These are phyloP conservation scores for Acronicta psi DNA, from an alignment of 2,888 invertebrate species.

Conservation along the genomic window DNA sequence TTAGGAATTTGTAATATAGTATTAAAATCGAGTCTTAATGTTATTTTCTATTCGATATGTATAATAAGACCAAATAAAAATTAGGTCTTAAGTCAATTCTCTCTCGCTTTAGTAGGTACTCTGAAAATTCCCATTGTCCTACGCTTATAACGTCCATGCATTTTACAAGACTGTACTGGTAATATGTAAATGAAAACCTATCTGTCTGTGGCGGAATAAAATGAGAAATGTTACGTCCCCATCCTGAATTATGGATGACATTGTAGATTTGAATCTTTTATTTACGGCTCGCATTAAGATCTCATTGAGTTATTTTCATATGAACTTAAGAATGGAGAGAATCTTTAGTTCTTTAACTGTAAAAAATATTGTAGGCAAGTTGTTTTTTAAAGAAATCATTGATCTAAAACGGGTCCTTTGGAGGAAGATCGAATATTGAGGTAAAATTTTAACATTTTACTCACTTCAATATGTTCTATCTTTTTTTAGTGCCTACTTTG, in stretches of 20 bases:
- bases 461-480: too few species aligned
- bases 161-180: slow-evolving; percentile 6
- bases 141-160: not conserved
- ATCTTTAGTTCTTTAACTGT: not conserved
- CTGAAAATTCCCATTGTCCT: not conserved
- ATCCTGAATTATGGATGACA: slow-evolving; percentile 23
- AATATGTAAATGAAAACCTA: slow-evolving; percentile 36
- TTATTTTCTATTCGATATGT: not conserved
- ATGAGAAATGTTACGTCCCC: slow-evolving; percentile 13
- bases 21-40: not conserved
- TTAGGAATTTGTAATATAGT: too few species aligned
- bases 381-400: too few species aligned
- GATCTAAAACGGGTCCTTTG: too few species aligned
- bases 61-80: not conserved
- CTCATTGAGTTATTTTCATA: slow-evolving; percentile 13
- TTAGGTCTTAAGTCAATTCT: not conserved
- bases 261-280: slow-evolving; percentile 19
- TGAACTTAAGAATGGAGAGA: not conserved
- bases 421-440: too few species aligned
- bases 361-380: not conserved
- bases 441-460: too few species aligned
- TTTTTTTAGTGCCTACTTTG: too few species aligned
- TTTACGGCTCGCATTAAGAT: slow-evolving; percentile 15
- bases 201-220: slow-evolving; percentile 28
- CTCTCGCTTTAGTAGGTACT: not conserved